Evolutionary conservation across 1,140 invertebrate species (phyloP), one percentile per base, ranked within the genome.

Genomic region (Oscheius sp.): DNA sequence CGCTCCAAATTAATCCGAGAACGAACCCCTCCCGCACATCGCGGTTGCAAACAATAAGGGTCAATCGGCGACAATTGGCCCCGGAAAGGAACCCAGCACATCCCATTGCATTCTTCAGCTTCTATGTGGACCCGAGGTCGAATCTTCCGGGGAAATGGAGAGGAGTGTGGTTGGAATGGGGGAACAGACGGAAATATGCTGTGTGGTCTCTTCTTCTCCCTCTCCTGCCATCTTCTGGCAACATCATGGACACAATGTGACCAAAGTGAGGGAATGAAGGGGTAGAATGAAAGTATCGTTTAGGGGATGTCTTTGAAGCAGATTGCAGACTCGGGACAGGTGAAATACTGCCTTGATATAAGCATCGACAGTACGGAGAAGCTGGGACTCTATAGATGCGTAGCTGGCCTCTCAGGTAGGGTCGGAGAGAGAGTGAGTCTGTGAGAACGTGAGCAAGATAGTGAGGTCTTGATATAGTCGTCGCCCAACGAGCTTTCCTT

Each of bases 161-260:
- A 58, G 34, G 10, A 26, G 26, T 29, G 45, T 38, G 3, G 52
- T 68, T n/a, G 58, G 49, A 1, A 15, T 68, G 15, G 52, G 35
- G 10, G 67, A 68, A 18, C 4, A 3, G 28, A 49, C 58, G 29
- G 1, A 36, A n/a, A 45, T 68, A 35, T 68, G 67, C 18, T 68
- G 67, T 42, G 38, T 55, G 0, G 67, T 55, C 1, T 34, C 36
- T 13, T 49, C 67, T 4, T 58, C 67, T 26, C 67, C 67, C 28
- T 7, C 67, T 2, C 67, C 67, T 2, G 32, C 29, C 29, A 23
- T 68, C 23, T 68, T 38, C 26, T 68, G 67, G 67, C 67, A 68
- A 28, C 28, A 58, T 1, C 52, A 68, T 29, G 67, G 67, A 28
- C 58, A 59, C 10, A 68, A 68, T 59, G 38, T 68, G n/a, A 58